These are phyloP conservation scores for Poeciliopsis gracilis DNA, from an alignment of 2,797 vertebrate genomes.

Conservation along the genomic window DNA sequence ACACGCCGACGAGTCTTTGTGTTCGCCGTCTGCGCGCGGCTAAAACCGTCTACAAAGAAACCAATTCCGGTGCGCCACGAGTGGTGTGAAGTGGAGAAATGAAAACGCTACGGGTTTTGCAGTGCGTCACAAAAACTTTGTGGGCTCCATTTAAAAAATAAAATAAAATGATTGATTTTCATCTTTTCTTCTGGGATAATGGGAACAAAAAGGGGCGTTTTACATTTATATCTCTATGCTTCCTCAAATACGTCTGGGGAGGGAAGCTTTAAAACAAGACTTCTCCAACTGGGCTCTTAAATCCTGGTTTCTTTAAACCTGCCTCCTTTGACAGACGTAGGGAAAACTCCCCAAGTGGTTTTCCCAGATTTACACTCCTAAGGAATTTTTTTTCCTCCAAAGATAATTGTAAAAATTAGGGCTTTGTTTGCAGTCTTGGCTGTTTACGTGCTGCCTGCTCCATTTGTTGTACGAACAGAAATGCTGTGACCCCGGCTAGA, in stretches of 20 bases:
- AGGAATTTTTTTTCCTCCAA: background rate
- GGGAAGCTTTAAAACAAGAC: background rate
- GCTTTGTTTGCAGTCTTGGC: conserved; percentile 7
- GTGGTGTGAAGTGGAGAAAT: background rate
- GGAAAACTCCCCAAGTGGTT: background rate
- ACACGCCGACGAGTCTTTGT: conserved; percentile 14
- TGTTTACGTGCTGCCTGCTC: background rate
- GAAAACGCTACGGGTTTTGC: background rate
- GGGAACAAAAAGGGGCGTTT: background rate
- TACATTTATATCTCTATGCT: background rate
- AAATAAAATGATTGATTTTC: background rate
- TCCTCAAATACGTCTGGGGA: background rate
- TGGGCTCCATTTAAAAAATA: background rate
- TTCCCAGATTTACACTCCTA: conserved; percentile 11
- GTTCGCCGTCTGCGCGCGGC: conserved; percentile 6
- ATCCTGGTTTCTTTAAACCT: conserved; percentile 4
- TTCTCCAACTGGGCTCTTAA: background rate
- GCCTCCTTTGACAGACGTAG: background rate
- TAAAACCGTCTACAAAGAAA: conserved; percentile 2
- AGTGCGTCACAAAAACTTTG: background rate
- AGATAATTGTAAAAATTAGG: background rate
- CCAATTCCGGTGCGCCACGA: background rate
- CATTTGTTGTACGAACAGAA: conserved; percentile 12
- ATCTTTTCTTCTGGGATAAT: background rate
- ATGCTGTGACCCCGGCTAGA: conserved; percentile 14